These are phyloP conservation scores for Halcyon chelicuti DNA, from an alignment of 2,797 vertebrate genomes.

Conservation along the genomic window DNA sequence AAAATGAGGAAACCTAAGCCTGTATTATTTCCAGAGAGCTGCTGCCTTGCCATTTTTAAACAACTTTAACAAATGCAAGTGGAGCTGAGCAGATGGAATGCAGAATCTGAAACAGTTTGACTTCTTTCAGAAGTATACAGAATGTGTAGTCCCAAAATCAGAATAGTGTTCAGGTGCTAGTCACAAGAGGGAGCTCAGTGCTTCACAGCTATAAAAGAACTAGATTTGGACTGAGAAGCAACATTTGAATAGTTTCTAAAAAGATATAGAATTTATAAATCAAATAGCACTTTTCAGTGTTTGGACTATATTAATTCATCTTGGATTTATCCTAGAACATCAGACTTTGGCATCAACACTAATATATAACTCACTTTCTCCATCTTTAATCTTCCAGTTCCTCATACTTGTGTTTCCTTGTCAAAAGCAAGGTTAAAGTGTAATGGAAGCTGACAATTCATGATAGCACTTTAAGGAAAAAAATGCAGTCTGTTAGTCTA, in stretches of 20 bases:
- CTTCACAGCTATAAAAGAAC: slow-evolving; percentile 21
- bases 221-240: neutral
- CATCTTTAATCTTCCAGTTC: neutral
- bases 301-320: neutral
- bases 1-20: neutral
- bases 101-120: neutral
- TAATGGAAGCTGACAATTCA: neutral
- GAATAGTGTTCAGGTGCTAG: slow-evolving; percentile 51
- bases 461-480: neutral
- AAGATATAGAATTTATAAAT: neutral
- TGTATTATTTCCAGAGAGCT: neutral
- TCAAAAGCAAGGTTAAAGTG: neutral
- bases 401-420: neutral
- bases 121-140: neutral
- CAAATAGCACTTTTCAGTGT: neutral
- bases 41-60: neutral
- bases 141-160: neutral
- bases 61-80: neutral
- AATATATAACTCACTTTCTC: neutral
- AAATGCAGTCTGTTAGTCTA: neutral
- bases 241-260: neutral
- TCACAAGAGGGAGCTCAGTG: slow-evolving; percentile 73
- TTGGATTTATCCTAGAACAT: neutral
- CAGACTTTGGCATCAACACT: neutral
- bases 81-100: neutral